Conservation (phyloP, 2,888 invertebrate species). For the Idaea biselata region DNA sequence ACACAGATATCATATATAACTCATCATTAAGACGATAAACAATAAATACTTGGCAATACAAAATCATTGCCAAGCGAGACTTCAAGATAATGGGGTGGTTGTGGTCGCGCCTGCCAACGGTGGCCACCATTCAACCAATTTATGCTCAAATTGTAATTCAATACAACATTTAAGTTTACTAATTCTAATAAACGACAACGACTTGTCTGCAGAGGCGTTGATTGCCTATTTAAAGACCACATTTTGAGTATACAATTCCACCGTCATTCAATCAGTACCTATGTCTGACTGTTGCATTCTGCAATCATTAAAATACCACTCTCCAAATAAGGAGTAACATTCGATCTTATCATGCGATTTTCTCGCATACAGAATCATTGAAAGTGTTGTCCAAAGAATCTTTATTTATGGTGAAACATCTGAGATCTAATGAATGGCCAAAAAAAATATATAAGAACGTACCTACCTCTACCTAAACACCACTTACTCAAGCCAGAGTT, state of each 20-base stretch:
- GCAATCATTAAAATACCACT: conserved; percentile 13
- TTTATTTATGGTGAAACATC: not conserved
- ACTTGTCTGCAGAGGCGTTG: not conserved
- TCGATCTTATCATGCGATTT: not conserved
- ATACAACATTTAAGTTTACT: conserved; percentile 31
- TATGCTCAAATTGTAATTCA: conserved; percentile 42
- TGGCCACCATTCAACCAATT: conserved; percentile 48
- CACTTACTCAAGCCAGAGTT: too few species aligned
- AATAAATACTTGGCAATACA: conserved; percentile 49
- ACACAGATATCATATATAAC: conserved; percentile 54
- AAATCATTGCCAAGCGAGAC: conserved; percentile 42
- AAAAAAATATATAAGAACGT: not conserved
- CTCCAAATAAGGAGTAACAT: conserved; percentile 18
- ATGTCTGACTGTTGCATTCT: not conserved
- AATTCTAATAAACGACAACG: conserved; percentile 41
- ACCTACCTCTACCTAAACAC: too few species aligned
- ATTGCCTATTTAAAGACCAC: conserved; percentile 5
- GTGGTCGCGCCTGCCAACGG: conserved; percentile 31
- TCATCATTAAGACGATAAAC: conserved; percentile 56
- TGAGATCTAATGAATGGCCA: not conserved
- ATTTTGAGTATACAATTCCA: conserved; percentile 2
- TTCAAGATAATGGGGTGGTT: conserved; percentile 41
- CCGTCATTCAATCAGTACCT: not conserved
- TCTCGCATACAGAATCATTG: not conserved
- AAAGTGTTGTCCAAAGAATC: not conserved